Percentiles rank a stretch among this genome's conserved stretches.
Conservation (phyloP, 2,797 vertebrate genomes). For the Molossus molossus region DNA sequence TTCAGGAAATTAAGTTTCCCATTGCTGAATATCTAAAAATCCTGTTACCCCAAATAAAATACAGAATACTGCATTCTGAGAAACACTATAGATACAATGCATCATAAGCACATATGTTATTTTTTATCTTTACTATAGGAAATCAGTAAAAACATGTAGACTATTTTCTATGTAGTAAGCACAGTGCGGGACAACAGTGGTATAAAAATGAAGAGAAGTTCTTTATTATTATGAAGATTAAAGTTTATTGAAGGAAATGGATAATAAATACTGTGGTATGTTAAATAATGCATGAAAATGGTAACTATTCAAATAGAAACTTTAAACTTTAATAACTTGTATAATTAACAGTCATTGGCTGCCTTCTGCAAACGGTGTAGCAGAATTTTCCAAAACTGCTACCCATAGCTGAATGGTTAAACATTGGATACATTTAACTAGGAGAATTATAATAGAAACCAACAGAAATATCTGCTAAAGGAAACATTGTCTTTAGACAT, state of each 20-base stretch:
- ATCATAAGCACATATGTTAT: not conserved
- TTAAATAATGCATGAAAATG: not conserved
- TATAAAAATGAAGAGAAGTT: not conserved
- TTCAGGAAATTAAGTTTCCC: not conserved
- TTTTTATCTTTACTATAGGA: not conserved
- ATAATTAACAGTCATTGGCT: not conserved
- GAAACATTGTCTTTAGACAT: constrained; percentile 3
- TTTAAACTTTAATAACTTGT: not conserved
- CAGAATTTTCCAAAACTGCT: constrained; percentile 2
- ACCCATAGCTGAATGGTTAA: not conserved
- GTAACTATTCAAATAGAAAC: constrained; percentile 12
- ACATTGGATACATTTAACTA: constrained; percentile 15
- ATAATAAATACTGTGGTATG: not conserved
- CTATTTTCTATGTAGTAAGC: not conserved
- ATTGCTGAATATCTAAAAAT: constrained; percentile 6
- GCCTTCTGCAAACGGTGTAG: not conserved
- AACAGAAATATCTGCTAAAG: not conserved
- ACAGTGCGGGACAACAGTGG: not conserved
- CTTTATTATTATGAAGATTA: not conserved
- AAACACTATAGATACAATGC: not conserved
- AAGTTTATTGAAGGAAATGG: not conserved
- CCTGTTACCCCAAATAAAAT: constrained; percentile 17
- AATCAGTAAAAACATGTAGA: not conserved
- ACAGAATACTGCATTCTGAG: constrained; percentile 7
- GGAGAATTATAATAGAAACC: constrained; percentile 20